These are phyloP conservation scores for Coregonus sp. DNA, from an alignment of 2,797 vertebrate genomes.

Conservation along the genomic window DNA sequence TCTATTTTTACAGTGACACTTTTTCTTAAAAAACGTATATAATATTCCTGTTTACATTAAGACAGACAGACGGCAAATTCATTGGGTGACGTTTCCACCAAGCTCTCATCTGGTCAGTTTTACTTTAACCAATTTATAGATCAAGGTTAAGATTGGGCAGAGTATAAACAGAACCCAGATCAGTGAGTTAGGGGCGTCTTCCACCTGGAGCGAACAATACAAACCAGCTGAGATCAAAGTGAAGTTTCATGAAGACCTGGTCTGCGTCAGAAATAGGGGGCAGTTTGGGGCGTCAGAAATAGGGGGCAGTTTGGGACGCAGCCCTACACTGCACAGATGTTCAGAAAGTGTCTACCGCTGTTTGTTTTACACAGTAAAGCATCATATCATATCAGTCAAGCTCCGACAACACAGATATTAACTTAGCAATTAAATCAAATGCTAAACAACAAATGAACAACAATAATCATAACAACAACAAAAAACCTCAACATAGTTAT, in stretches of 20 bases:
- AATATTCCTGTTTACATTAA: constrained; percentile 45
- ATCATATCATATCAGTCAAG: constrained; percentile 38
- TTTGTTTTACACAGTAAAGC: constrained; percentile 62
- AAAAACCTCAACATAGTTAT: constrained; percentile 4
- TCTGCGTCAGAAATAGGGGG: neutral
- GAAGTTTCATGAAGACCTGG: constrained; percentile 46
- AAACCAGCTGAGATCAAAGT: constrained; percentile 49
- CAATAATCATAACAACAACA: constrained; percentile 37
- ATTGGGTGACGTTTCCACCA: constrained; percentile 16
- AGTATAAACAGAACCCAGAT: constrained; percentile 22
- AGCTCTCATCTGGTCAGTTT: constrained; percentile 29
- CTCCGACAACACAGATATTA: constrained; percentile 50
- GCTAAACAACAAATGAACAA: constrained; percentile 50
- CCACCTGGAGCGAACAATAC: constrained; percentile 41
- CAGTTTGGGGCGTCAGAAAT: neutral
- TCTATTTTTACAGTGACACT: constrained; percentile 24
- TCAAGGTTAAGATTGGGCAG: constrained; percentile 18
- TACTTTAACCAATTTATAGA: constrained; percentile 22
- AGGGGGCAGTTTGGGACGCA: neutral
- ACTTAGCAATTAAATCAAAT: constrained; percentile 58
- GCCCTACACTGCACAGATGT: constrained; percentile 44
- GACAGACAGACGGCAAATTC: constrained; percentile 43
- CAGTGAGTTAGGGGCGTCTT: constrained; percentile 28
- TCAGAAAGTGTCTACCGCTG: constrained; percentile 64
- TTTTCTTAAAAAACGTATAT: constrained; percentile 33